These are phyloP conservation scores for Leptogaster cylindrica DNA, from an alignment of 2,888 invertebrate species.

Conservation along the genomic window DNA sequence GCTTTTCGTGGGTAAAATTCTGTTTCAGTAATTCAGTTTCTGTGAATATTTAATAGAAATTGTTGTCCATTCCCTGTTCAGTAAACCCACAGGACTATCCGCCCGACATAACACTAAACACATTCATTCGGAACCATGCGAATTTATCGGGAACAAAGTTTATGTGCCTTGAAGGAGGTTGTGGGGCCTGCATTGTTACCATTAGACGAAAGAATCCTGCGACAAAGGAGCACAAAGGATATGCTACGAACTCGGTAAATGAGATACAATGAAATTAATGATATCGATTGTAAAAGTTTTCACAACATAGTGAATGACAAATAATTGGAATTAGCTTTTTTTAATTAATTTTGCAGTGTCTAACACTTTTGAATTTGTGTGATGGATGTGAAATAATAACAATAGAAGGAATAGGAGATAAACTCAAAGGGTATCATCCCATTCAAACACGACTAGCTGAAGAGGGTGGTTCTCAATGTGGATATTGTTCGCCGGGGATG, in stretches of 20 bases:
- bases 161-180: conserved; percentile 70
- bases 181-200: conserved; percentile 65
- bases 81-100: conserved; percentile 23
- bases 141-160: conserved; percentile 66
- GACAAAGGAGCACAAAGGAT: conserved; percentile 8
- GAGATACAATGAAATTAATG: too few relatives aligned
- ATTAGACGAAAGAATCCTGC: conserved; percentile 50
- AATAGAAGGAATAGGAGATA: conserved; percentile 70
- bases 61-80: neutral
- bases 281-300: too few relatives aligned
- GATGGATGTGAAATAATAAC: conserved; percentile 71
- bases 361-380: conserved; percentile 55
- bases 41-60: neutral
- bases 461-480: conserved; percentile 74
- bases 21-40: too few relatives aligned
- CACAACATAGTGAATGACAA: too few relatives aligned
- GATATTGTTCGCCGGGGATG: conserved; percentile 78
- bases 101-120: conserved; percentile 62
- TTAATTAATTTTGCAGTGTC: conserved; percentile 37
- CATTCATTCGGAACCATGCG: conserved; percentile 64
- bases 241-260: conserved; percentile 25
- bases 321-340: neutral
- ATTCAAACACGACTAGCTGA: conserved; percentile 69
- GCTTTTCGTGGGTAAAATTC: neutral
- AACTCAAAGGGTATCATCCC: conserved; percentile 68